phyloP scores from a whole-genome alignment of 1,140 invertebrate species.

The Nephotettix cincticeps region DNA sequence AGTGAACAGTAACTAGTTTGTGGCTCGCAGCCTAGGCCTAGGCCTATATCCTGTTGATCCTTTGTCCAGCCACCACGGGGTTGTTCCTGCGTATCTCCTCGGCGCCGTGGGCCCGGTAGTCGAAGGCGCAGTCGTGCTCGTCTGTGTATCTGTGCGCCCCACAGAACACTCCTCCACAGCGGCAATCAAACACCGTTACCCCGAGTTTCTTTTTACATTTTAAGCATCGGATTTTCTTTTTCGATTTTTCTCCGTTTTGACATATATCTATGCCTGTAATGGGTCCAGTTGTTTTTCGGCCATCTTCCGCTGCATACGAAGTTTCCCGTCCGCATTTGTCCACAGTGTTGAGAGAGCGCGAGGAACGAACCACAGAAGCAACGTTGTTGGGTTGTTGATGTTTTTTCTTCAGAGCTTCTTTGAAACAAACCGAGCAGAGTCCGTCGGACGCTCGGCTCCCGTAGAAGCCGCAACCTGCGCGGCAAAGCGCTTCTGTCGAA shows the following conservation, averaged over 20 bases:
- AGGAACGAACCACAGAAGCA: background rate
- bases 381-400: constrained; percentile 68
- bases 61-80: constrained; percentile 97
- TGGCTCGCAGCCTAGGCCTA: too few species aligned
- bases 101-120: constrained; percentile 97
- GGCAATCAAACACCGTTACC: constrained; percentile 86
- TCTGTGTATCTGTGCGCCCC: constrained; percentile 98
- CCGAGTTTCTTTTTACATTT: constrained; percentile 99
- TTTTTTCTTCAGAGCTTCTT: constrained; percentile 93
- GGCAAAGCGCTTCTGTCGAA: constrained; percentile 93
- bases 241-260: constrained; percentile 57
- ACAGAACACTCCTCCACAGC: constrained; percentile 98
- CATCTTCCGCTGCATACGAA: too few species aligned
- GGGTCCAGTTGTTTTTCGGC: too few species aligned
- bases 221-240: constrained; percentile 92
- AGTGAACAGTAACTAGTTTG: too few species aligned
- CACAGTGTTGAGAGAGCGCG: too few species aligned
- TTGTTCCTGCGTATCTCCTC: constrained; percentile 99
- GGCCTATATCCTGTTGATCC: constrained; percentile 99
- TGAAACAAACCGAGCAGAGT: constrained; percentile 98
- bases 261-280: too few species aligned
- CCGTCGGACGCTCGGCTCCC: constrained; percentile 96
- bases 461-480: constrained; percentile 98
- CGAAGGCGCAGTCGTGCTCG: constrained; percentile 98
- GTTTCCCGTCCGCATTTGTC: too few species aligned